A percentile compares a stretch with the other conserved stretches of the same genome.
These are phyloP conservation scores for Lasioglossum zephyrum DNA, from an alignment of 2,888 invertebrate species.

Conservation along the genomic window DNA sequence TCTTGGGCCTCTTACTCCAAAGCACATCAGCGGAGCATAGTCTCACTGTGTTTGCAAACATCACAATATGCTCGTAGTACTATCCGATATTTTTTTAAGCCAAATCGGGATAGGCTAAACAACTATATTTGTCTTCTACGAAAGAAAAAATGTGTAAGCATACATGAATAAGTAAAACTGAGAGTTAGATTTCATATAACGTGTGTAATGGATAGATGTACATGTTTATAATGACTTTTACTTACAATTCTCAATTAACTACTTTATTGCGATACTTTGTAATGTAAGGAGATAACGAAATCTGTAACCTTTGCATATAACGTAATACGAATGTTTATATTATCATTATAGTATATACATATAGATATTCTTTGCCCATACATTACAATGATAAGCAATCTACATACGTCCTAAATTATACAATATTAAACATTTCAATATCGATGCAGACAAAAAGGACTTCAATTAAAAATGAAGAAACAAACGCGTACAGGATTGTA, in stretches of 20 bases:
- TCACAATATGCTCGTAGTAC: conserved; percentile 73
- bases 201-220: conserved; percentile 27
- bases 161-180: conserved; percentile 30
- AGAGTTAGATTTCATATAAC: conserved; percentile 27
- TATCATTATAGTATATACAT: conserved; percentile 55
- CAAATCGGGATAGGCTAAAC: conserved; percentile 73
- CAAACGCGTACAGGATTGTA: background rate
- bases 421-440: conserved; percentile 50
- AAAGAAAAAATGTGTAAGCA: conserved; percentile 45
- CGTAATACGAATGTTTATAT: conserved; percentile 32
- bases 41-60: conserved; percentile 66
- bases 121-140: conserved; percentile 57
- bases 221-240: conserved; percentile 30
- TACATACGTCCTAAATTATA: conserved; percentile 44
- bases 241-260: conserved; percentile 24
- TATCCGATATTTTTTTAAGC: conserved; percentile 75
- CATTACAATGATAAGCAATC: conserved; percentile 45
- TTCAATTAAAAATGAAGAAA: conserved; percentile 13
- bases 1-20: conserved; percentile 76
- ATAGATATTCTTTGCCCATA: conserved; percentile 50
- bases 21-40: conserved; percentile 63
- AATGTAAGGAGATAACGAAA: conserved; percentile 21
- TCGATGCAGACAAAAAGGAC: conserved; percentile 23
- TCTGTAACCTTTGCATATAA: conserved; percentile 28
- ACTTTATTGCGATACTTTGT: conserved; percentile 19